A percentile compares a stretch with the other conserved stretches of the same genome.
Conservation (phyloP, 2,113 vertebrate genomes). For the Myotis brandtii region DNA sequence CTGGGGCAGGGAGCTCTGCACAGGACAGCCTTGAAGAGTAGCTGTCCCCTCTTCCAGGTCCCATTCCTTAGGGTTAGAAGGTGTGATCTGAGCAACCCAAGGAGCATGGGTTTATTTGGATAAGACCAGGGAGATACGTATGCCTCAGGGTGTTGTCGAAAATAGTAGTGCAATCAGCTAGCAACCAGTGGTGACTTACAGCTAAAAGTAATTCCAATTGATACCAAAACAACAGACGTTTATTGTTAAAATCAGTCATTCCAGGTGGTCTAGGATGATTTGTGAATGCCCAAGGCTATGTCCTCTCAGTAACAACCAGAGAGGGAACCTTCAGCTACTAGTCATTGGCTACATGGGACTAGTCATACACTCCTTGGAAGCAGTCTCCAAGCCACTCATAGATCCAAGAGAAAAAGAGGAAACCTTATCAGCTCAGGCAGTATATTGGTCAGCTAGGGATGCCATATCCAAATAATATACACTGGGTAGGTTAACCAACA, state of each 20-base stretch:
- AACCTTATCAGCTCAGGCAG: neutral
- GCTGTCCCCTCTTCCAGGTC: neutral
- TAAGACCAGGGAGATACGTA: neutral
- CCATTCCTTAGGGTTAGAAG: neutral
- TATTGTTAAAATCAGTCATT: neutral
- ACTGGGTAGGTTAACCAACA: neutral
- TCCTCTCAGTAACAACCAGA: neutral
- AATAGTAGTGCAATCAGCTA: neutral
- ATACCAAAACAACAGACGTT: neutral
- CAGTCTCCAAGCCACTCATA: neutral
- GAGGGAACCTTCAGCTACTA: neutral
- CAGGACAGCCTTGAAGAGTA: neutral
- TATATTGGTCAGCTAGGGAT: neutral
- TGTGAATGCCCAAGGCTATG: fast-evolving
- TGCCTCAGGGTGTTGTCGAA: neutral
- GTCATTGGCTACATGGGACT: neutral
- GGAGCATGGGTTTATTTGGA: neutral
- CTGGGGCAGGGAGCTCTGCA: neutral
- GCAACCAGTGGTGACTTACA: neutral
- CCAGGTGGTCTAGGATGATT: neutral
- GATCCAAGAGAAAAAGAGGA: neutral
- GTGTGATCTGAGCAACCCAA: neutral
- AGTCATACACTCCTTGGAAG: neutral
- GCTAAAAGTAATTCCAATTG: neutral
- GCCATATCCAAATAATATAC: neutral